A percentile compares a stretch with the other conserved stretches of the same genome.
Evolutionary conservation across 2,113 vertebrate genomes (phyloP).

Genomic region (Spheniscus mendiculus): DNA sequence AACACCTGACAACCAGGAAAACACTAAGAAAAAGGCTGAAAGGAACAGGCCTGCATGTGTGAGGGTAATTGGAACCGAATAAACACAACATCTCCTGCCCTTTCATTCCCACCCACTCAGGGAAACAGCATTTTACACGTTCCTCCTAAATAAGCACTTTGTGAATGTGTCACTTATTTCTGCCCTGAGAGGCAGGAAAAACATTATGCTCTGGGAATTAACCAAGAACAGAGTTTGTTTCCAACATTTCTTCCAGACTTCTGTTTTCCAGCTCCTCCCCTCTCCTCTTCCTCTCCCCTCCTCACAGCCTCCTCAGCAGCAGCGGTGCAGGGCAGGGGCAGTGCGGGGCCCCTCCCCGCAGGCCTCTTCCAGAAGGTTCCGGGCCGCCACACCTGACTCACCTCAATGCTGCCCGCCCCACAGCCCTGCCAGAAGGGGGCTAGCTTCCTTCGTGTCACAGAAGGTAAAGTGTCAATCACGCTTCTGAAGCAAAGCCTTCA

Average conservation of each 20-base stretch:
- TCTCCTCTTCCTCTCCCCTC: background rate
- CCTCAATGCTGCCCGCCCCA: rapidly evolving
- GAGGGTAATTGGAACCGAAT: background rate
- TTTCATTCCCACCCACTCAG: background rate
- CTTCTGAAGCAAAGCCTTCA: background rate
- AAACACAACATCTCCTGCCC: background rate
- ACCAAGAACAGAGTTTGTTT: background rate
- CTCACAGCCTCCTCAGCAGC: background rate
- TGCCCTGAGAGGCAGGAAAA: background rate
- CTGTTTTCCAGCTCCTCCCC: background rate
- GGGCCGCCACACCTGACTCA: rapidly evolving
- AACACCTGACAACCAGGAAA: background rate
- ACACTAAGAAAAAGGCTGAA: background rate
- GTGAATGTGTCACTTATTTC: slow-evolving; percentile 20
- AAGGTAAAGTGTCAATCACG: rapidly evolving
- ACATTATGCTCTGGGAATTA: background rate
- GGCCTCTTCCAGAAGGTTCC: background rate
- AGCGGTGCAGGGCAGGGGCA: rapidly evolving
- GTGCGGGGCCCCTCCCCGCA: rapidly evolving
- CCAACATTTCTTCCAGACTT: background rate
- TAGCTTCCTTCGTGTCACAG: rapidly evolving
- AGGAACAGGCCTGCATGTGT: background rate
- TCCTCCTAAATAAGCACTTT: background rate
- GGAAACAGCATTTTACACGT: background rate
- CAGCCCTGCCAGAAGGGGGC: rapidly evolving